Evolutionary conservation across 92 coral and sea anemone species (phyloP), one percentile per base, ranked within the genome.

Genomic region (Isaurus tuberculatus): DNA sequence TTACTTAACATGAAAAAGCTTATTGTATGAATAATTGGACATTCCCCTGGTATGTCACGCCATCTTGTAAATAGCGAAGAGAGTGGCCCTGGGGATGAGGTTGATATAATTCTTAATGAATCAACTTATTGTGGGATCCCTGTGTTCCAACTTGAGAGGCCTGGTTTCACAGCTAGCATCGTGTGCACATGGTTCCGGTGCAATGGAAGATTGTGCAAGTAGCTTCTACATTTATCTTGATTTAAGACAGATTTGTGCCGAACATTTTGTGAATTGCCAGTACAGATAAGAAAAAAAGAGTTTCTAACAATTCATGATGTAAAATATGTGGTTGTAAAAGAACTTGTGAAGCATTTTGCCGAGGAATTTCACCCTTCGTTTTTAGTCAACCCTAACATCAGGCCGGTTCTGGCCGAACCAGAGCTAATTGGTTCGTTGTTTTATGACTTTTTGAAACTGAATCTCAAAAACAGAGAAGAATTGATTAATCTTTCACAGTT

Each of bases 331-430:
- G 83, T 79, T 79, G 83, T 79, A 29, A 79, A 79, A 79, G 83
- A 79, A 57, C 83, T 79, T 14, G 83, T 79, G 49, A 55, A 79
- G 71, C 83, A 79, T 58, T 79, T 79, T 79, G 83, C 83, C 31
- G 48, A 79, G 46, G 83, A 79, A 57, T 58, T 79, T 61, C 84
- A 79, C 48, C 84, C 72, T 20, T 79, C 84, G 84, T 79, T 79
- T 79, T 79, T 75, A 60, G 84, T 79, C 57, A 79, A 79, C 84
- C 73, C 84, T n/a, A 60, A 79, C 6, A 63, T 79, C 84, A 79
- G 84, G 73, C 84, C 84, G 55, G 30, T 33, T 61, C 30, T 79
- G 84, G 73, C 20, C 29, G 84, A 79, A 79, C 73, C 55, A 8
- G 15, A 48, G 55, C 55, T 48, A 48, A 7, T 7, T 7, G 85